Percentiles rank a stretch among this genome's conserved stretches.
Evolutionary conservation across 2,797 vertebrate genomes (phyloP).

Genomic region (Epinephelus coioides): DNA sequence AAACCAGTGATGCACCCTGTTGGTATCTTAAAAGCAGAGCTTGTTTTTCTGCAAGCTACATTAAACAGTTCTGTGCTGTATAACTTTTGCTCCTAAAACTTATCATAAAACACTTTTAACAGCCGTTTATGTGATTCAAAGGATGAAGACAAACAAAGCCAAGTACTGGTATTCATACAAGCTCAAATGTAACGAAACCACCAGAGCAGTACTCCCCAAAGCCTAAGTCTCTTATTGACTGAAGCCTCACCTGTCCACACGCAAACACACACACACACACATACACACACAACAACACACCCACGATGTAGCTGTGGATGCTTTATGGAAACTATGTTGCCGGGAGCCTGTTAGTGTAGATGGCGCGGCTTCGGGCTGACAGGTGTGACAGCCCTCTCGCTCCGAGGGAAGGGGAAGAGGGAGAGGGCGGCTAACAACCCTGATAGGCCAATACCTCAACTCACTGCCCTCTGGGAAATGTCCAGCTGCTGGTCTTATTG

Average conservation of each 20-base stretch:
- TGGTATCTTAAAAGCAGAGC: constrained; percentile 13
- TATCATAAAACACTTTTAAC: neutral
- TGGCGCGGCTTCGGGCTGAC: constrained; percentile 50
- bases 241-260: constrained; percentile 25
- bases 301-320: neutral
- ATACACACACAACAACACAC: neutral
- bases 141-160: neutral
- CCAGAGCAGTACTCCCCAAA: neutral
- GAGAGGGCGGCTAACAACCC: constrained; percentile 38
- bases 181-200: constrained; percentile 8
- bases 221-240: constrained; percentile 28
- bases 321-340: constrained; percentile 30
- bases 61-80: neutral
- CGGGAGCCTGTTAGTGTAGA: constrained; percentile 35
- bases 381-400: constrained; percentile 57
- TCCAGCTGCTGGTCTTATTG: constrained; percentile 70
- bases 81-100: neutral
- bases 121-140: neutral
- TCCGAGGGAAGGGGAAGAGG: constrained; percentile 23
- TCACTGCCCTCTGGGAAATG: constrained; percentile 62
- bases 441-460: constrained; percentile 56
- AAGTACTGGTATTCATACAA: no score
- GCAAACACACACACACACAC: constrained; percentile 9
- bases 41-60: neutral
- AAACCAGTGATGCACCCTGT: neutral